A percentile compares a stretch with the other conserved stretches of the same genome.
Evolutionary conservation across 2,113 vertebrate species (phyloP).

Genomic region (Urocitellus parryii): DNA sequence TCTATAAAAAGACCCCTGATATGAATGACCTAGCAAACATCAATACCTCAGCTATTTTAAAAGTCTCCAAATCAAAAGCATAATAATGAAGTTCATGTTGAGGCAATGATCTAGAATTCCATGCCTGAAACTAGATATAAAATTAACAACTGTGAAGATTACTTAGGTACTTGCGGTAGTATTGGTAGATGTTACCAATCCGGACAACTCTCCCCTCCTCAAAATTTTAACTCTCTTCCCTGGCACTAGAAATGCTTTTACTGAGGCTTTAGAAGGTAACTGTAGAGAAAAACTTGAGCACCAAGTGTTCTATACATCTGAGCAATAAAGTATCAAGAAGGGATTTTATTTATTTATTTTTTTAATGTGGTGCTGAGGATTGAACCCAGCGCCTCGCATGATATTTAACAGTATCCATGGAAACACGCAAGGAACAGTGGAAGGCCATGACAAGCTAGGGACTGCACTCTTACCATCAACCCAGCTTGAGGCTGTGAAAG

Average conservation of each 20-base stretch:
- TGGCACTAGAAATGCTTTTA: not conserved
- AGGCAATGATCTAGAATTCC: not conserved
- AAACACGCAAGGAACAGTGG: not conserved
- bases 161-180: not conserved
- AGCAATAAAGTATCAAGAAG: not conserved
- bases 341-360: too few relatives aligned
- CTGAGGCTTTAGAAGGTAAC: not conserved
- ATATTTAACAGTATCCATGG: not conserved
- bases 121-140: not conserved
- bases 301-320: not conserved
- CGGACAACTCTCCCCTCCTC: not conserved
- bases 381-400: too few relatives aligned
- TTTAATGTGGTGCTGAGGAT: too few relatives aligned
- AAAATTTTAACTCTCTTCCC: not conserved
- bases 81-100: not conserved
- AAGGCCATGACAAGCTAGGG: not conserved
- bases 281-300: not conserved
- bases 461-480: fast-evolving
- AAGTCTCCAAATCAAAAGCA: not conserved
- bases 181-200: not conserved
- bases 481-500: not conserved
- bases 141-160: not conserved
- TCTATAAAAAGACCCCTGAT: not conserved
- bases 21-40: not conserved
- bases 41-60: not conserved